These are phyloP conservation scores for Diplodus puntazzo DNA, from an alignment of 2,797 vertebrate species.

Conservation along the genomic window DNA sequence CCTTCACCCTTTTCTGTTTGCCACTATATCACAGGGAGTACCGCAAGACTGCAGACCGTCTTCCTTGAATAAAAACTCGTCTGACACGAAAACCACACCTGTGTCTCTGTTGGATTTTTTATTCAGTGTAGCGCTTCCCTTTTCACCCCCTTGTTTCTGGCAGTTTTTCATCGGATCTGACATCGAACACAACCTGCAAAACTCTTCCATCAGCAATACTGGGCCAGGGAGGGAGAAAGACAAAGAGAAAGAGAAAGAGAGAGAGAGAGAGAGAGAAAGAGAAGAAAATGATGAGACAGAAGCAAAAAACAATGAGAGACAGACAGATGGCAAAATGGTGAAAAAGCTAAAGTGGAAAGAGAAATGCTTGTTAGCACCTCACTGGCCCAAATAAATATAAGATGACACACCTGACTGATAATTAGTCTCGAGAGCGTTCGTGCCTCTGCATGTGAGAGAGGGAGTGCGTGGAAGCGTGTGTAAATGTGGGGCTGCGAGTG, in stretches of 20 bases:
- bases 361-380: conserved; percentile 75
- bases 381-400: conserved; percentile 81
- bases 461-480: conserved; percentile 21
- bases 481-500: conserved; percentile 26
- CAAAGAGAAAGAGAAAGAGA: conserved; percentile 30
- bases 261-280: conserved; percentile 15
- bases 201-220: conserved; percentile 69
- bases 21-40: conserved; percentile 39
- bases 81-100: conserved; percentile 59
- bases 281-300: conserved; percentile 17
- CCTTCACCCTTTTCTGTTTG: conserved; percentile 39
- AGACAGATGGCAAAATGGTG: conserved; percentile 60
- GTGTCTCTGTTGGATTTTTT: conserved; percentile 66
- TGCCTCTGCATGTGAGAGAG: conserved; percentile 28
- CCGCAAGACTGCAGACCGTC: conserved; percentile 28
- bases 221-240: conserved; percentile 28
- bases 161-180: conserved; percentile 73
- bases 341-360: conserved; percentile 36
- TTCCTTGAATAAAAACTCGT: conserved; percentile 27
- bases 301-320: conserved; percentile 23
- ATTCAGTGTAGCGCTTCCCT: conserved; percentile 55
- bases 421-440: conserved; percentile 80
- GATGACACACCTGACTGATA: conserved; percentile 81
- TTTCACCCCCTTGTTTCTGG: conserved; percentile 54
- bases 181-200: conserved; percentile 72